A percentile compares a stretch with the other conserved stretches of the same genome.
phyloP scores from a whole-genome alignment of 2,888 invertebrate species.

The Calliopum simillimum region DNA sequence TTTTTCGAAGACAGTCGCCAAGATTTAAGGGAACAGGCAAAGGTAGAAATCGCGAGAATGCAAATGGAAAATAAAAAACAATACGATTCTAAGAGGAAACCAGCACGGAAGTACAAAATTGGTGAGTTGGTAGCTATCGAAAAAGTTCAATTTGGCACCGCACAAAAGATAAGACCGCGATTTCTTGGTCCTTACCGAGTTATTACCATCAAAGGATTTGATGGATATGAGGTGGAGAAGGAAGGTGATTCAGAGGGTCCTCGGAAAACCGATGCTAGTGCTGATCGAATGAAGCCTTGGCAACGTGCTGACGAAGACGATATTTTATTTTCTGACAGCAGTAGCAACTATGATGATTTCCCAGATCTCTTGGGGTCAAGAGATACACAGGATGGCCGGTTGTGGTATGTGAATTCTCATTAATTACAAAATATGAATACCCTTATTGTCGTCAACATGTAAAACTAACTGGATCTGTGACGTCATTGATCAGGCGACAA shows the following conservation, averaged over 20 bases:
- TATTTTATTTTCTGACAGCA: no score
- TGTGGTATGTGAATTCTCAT: no score
- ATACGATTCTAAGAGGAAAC: conserved; percentile 39
- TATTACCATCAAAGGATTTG: conserved; percentile 45
- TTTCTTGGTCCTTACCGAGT: conserved; percentile 60
- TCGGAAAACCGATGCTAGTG: no score
- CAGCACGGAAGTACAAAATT: conserved; percentile 37
- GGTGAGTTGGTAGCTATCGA: conserved; percentile 52
- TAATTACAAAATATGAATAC: no score
- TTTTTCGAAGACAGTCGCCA: background rate
- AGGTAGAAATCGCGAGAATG: conserved; percentile 29
- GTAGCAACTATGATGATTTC: no score
- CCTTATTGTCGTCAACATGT: no score
- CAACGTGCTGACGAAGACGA: no score
- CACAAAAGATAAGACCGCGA: conserved; percentile 56
- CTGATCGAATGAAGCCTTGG: no score
- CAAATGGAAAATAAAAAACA: conserved; percentile 43
- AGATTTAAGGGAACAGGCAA: background rate
- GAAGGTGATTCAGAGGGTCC: conserved; percentile 48
- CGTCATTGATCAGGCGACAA: no score
- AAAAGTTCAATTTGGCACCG: conserved; percentile 58
- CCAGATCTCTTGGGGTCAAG: no score
- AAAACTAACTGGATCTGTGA: no score
- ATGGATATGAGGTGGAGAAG: conserved; percentile 56
- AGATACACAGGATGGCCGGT: no score